Conservation (phyloP, 2,113 vertebrate genomes). For the Myocastor coypus region DNA sequence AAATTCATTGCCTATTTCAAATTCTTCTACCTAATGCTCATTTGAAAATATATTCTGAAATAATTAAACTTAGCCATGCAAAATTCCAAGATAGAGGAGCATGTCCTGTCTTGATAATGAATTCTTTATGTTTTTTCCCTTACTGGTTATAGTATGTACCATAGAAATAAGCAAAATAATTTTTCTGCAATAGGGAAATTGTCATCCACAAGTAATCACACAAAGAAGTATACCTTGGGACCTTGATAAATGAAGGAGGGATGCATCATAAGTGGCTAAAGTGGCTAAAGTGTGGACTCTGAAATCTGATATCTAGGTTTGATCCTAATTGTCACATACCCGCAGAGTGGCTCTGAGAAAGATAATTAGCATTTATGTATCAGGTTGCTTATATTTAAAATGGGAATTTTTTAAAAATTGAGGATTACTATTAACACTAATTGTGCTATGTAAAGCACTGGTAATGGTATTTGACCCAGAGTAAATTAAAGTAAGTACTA, state of each 20-base stretch:
- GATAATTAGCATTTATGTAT: background rate
- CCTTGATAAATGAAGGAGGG: background rate
- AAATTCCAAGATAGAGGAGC: background rate
- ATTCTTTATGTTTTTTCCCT: slow-evolving; percentile 5
- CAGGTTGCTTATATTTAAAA: background rate
- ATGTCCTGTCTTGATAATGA: background rate
- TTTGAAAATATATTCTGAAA: slow-evolving; percentile 23
- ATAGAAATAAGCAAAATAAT: background rate
- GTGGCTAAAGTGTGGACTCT: background rate
- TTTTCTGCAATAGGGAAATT: background rate
- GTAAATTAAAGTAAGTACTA: background rate
- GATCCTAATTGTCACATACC: accelerated
- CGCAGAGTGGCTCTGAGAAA: background rate
- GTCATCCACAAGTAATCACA: background rate
- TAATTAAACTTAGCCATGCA: slow-evolving; percentile 10
- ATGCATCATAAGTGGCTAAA: background rate
- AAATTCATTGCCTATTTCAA: slow-evolving; percentile 59
- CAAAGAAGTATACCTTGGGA: background rate
- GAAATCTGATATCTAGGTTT: background rate
- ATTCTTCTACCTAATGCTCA: background rate
- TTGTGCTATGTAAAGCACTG: background rate
- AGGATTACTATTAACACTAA: background rate
- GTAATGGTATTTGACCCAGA: background rate
- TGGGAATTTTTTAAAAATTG: background rate
- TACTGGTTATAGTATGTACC: background rate